Evolutionary conservation across 30 jellyfish, hydroid and myxozoan genomes (phyloP).

Genomic region (Pseudorhiza aurosa): DNA sequence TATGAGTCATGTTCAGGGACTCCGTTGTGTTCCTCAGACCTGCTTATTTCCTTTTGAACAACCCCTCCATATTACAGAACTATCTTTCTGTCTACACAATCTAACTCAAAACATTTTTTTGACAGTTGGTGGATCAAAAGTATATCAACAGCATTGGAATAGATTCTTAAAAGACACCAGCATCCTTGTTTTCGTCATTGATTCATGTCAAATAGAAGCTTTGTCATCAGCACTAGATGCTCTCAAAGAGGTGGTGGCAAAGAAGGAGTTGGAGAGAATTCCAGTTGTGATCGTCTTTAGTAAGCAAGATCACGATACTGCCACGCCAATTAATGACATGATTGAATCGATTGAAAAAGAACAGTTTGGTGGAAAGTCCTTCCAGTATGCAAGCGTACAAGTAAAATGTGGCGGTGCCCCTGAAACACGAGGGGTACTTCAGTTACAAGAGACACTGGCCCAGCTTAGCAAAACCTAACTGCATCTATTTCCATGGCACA

Average conservation of each 20-base stretch:
- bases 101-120: no score
- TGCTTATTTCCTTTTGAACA: no score
- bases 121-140: slow-evolving; percentile 72
- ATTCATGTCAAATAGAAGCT: slow-evolving; percentile 34
- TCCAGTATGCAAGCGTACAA: slow-evolving; percentile 32
- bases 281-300: slow-evolving; percentile 52
- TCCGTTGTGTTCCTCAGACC: no score
- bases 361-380: not conserved
- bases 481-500: no score
- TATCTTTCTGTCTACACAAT: no score
- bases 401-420: slow-evolving; percentile 74
- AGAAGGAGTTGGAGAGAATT: slow-evolving; percentile 5
- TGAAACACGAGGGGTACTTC: slow-evolving; percentile 27
- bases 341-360: not conserved
- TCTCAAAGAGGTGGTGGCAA: not conserved
- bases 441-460: slow-evolving; percentile 28
- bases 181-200: slow-evolving; percentile 52
- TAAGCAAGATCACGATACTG: slow-evolving; percentile 31
- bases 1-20: no score
- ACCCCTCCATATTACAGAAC: no score
- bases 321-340: slow-evolving; percentile 14
- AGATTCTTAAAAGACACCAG: slow-evolving; percentile 33
- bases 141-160: slow-evolving; percentile 57
- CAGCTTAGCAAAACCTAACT: no score
- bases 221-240: slow-evolving; percentile 25